Conservation (phyloP, 2,797 vertebrate species). For the Garrulus glandarius region DNA sequence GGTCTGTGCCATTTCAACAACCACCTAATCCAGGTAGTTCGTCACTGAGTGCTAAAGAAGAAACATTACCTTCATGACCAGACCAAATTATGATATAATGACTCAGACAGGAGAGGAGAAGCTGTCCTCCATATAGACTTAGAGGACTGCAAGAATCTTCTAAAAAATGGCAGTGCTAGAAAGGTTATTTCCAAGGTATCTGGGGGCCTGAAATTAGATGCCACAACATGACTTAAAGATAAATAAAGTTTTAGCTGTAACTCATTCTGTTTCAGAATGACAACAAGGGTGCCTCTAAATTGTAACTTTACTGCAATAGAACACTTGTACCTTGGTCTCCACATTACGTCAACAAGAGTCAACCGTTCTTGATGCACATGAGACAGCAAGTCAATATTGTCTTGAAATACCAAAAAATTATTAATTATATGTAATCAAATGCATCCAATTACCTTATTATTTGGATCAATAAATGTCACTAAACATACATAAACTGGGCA, state of each 20-base stretch:
- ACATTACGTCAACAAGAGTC: background rate
- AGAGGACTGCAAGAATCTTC: background rate
- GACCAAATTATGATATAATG: background rate
- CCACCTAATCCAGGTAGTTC: background rate
- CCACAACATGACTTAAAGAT: background rate
- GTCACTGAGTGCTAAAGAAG: background rate
- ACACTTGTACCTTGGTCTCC: background rate
- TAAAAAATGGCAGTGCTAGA: background rate
- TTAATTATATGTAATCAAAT: background rate
- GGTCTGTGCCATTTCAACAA: background rate
- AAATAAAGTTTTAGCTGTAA: background rate
- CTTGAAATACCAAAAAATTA: slow-evolving; percentile 11
- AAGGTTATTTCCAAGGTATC: background rate
- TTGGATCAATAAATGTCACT: background rate
- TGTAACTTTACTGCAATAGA: background rate
- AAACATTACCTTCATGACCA: background rate
- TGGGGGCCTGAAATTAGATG: background rate
- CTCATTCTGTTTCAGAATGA: background rate
- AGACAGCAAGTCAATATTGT: background rate
- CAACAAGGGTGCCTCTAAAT: background rate
- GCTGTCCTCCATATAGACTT: background rate
- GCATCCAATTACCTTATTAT: background rate
- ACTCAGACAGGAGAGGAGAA: background rate
- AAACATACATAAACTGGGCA: background rate
- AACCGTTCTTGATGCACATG: background rate